Evolutionary conservation across 2,888 invertebrate genomes (phyloP).

Genomic region (Parnassius glacialis): DNA sequence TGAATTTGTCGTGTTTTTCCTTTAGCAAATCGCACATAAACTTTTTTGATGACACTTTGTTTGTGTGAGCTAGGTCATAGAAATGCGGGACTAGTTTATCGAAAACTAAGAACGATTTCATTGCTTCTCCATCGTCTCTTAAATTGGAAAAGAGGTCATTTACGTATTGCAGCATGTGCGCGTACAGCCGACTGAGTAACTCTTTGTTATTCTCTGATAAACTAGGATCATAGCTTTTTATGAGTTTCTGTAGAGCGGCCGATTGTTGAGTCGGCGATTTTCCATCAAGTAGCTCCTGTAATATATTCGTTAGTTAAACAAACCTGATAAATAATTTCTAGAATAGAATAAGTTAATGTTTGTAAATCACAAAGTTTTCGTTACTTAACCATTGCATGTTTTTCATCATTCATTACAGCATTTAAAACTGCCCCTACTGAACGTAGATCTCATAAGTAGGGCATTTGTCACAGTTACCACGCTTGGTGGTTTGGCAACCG

Average conservation of each 20-base stretch:
- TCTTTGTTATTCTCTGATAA: constrained; percentile 89
- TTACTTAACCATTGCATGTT: no score
- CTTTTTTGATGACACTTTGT: constrained; percentile 84
- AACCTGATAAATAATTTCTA: no score
- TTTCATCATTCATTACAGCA: no score
- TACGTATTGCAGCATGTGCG: constrained; percentile 88
- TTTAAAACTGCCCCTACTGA: no score
- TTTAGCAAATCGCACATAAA: constrained; percentile 85
- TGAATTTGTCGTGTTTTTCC: constrained; percentile 85
- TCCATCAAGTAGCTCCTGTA: constrained; percentile 80
- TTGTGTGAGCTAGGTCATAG: constrained; percentile 86
- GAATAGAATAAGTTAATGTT: no score
- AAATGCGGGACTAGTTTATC: constrained; percentile 80
- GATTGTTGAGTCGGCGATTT: constrained; percentile 84
- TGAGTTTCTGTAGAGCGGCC: constrained; percentile 88
- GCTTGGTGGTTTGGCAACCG: no score
- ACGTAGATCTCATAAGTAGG: no score
- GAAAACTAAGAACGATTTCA: constrained; percentile 81
- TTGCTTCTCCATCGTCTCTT: constrained; percentile 59
- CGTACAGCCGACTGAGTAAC: constrained; percentile 86
- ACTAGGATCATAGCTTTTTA: constrained; percentile 93
- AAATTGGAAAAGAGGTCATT: constrained; percentile 82
- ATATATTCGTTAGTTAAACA: neutral
- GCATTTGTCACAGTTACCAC: no score
- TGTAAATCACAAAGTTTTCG: no score